Conservation (phyloP, 2,888 invertebrate genomes). For the Lasioglossum pauxillum region DNA sequence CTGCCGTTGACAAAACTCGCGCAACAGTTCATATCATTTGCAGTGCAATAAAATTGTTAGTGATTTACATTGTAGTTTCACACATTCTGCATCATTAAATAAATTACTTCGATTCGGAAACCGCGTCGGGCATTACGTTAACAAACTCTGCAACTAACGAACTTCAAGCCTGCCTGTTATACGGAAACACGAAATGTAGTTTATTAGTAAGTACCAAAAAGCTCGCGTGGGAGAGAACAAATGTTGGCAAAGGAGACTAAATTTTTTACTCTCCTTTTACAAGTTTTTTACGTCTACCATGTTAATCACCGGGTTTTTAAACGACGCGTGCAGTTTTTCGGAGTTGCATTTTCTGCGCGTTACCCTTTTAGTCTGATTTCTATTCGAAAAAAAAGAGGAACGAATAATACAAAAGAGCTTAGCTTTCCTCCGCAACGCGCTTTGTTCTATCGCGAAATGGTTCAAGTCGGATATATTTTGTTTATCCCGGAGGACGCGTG, state of each 20-base stretch:
- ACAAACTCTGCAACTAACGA: not conserved
- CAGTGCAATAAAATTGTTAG: too few species aligned
- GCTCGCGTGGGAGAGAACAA: not conserved
- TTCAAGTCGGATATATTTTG: not conserved
- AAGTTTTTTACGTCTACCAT: not conserved
- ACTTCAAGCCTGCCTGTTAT: not conserved
- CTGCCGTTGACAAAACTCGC: too few species aligned
- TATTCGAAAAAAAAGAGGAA: not conserved
- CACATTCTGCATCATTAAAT: not conserved
- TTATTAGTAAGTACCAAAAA: not conserved
- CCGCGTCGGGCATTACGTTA: not conserved
- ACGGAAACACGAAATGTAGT: not conserved
- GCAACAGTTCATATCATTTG: too few species aligned
- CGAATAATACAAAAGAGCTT: not conserved
- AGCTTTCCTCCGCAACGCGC: too few species aligned
- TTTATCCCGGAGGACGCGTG: not conserved
- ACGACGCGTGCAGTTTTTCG: not conserved
- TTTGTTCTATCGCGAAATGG: not conserved
- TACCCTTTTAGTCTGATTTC: not conserved
- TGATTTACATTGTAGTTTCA: not conserved
- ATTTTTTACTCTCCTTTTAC: not conserved
- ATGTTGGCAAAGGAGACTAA: not conserved
- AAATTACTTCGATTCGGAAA: not conserved
- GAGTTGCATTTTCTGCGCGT: not conserved
- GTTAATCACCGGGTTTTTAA: not conserved